These are phyloP conservation scores for Laupala kohalensis DNA, from an alignment of 1,140 invertebrate genomes.

Conservation along the genomic window DNA sequence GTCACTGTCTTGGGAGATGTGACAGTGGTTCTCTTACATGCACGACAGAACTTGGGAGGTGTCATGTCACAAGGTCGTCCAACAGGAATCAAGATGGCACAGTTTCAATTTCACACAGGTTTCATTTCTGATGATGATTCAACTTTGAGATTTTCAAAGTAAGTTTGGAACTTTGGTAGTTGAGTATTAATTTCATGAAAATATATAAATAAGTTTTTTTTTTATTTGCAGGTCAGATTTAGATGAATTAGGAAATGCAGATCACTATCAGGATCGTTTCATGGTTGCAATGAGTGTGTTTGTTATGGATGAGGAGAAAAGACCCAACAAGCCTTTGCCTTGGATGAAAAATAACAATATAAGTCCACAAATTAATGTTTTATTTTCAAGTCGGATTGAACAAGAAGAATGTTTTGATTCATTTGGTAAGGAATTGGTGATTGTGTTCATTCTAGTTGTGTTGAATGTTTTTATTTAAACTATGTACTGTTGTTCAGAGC, in stretches of 20 bases:
- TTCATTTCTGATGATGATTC: conserved; percentile 63
- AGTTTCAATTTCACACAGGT: conserved; percentile 79
- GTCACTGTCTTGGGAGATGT: conserved; percentile 72
- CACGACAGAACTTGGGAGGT: conserved; percentile 66
- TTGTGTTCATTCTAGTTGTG: no score
- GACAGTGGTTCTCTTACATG: conserved; percentile 68
- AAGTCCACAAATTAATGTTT: conserved; percentile 39
- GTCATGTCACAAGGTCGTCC: conserved; percentile 58
- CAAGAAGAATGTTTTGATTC: conserved; percentile 70
- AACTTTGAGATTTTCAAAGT: conserved; percentile 58
- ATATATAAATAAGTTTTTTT: no score
- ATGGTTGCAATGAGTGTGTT: conserved; percentile 54
- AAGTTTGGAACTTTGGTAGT: conserved; percentile 17
- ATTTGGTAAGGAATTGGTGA: conserved; percentile 40
- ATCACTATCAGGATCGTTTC: conserved; percentile 71
- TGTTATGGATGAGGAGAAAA: conserved; percentile 46
- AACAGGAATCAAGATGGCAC: conserved; percentile 76
- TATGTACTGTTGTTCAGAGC: no score
- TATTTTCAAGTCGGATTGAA: conserved; percentile 72
- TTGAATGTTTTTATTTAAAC: no score
- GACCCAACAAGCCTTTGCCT: conserved; percentile 43
- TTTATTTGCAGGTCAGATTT: conserved; percentile 51
- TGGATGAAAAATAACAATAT: conserved; percentile 53
- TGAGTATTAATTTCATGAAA: background rate
- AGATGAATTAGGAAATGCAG: conserved; percentile 63